These are phyloP conservation scores for Callyntrura sp. DNA, from an alignment of 2,888 invertebrate species.

Conservation along the genomic window DNA sequence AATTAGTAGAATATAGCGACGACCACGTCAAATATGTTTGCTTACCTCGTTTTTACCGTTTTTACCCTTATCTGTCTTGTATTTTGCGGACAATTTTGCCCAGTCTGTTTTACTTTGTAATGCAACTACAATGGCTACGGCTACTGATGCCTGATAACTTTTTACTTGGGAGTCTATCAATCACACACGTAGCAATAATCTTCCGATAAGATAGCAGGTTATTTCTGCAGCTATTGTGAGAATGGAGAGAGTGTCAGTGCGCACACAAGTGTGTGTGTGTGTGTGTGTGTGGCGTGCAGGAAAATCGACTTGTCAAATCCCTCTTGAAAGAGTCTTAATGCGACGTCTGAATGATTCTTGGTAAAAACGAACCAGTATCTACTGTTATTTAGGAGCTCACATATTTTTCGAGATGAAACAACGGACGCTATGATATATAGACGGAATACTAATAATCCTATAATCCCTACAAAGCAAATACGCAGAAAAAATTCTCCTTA, in stretches of 20 bases:
- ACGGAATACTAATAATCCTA: background rate
- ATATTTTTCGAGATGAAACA: background rate
- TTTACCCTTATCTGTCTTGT: background rate
- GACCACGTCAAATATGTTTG: background rate
- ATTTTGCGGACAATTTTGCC: background rate
- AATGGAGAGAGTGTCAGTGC: background rate
- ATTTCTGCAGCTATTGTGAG: no score
- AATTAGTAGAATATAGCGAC: no score
- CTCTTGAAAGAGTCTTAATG: background rate
- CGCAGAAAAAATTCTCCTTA: no score
- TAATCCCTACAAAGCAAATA: background rate
- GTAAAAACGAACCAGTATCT: constrained; percentile 30
- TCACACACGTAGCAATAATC: background rate
- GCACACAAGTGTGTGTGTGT: background rate
- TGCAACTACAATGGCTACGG: background rate
- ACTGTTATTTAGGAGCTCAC: constrained; percentile 49
- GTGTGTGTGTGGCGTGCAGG: background rate
- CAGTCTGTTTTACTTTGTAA: no score
- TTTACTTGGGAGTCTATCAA: background rate
- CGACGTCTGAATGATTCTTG: background rate
- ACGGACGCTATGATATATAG: background rate
- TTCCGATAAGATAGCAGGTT: background rate
- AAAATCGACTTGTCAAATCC: background rate
- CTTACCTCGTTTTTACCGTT: background rate
- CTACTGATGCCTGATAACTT: no score